Base-by-base conservation (phyloP, 2,113 vertebrate genomes). In the Plectropomus leopardus region DNA sequence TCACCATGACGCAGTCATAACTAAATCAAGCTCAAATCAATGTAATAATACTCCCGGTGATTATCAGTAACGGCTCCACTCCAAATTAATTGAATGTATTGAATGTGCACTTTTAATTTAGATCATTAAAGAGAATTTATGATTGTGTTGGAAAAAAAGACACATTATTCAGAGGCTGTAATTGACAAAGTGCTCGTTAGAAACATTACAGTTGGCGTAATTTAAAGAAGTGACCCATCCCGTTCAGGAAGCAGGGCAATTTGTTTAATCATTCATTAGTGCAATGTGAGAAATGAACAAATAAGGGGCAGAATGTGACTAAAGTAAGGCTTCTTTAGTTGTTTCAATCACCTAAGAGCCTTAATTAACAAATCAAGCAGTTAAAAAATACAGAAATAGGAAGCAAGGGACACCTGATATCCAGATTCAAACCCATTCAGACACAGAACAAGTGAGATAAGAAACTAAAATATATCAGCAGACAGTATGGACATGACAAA, bases 11-110 rank as follows among this genome's bases (percentile, higher is more conserved):
- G 44, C 45, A 64, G 75, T 50, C 83, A 86, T 73, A 80, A 76
- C 65, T 73, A 70, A 85, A 86, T 89, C 77, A 78, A 72, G 59
- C 79, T 83, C 47, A 45, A 40, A 86, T 80, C 85, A 87, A 59
- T 86, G 61, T 47, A 63, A 67, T 79, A 50, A 86, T 72, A 68
- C 45, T 67, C 55, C 21, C 26, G 26, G 9, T 45, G 65, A 72
- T 34, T 67, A 53, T 77, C 42, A 76, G 21, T 5, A 42, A 36
- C 32, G 50, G 40, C 54, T 72, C 17, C 44, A 50, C 60, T 84
- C 55, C 34, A 70, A 55, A 77, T 71, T 64, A 87, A 86, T 86
- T 84, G 69, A 14, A 83, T 80, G 72, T 68, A 90, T 89, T 65
- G 73, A 89, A 83, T 45, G 34, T 58, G 32, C 30, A 53, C 72